phyloP scores from a whole-genome alignment of 2,888 invertebrate genomes.

The Latrodectus hesperus region DNA sequence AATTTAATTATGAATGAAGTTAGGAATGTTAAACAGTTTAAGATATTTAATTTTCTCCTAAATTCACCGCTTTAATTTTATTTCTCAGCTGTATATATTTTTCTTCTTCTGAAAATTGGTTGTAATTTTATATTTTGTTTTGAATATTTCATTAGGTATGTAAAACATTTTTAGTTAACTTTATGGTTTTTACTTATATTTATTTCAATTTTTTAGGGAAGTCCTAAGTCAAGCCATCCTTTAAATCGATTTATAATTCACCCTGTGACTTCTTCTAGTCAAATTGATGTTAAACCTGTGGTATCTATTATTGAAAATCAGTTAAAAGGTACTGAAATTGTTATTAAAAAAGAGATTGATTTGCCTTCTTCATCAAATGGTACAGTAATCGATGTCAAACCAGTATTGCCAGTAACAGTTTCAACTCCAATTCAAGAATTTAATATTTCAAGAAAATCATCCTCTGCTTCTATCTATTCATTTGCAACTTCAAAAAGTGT shows the following conservation, averaged over 20 bases:
- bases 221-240: conserved; percentile 54
- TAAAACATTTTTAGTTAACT: background rate
- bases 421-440: conserved; percentile 36
- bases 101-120: no score
- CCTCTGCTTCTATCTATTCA: conserved; percentile 54
- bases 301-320: conserved; percentile 42
- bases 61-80: no score
- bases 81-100: no score
- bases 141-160: background rate
- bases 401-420: conserved; percentile 16
- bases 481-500: conserved; percentile 68
- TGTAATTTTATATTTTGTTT: background rate
- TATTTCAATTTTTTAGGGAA: conserved; percentile 46
- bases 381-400: conserved; percentile 1
- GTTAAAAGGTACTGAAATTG: conserved; percentile 30
- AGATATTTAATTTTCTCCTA: no score
- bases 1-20: no score
- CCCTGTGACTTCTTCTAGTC: conserved; percentile 34
- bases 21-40: no score
- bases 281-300: conserved; percentile 48
- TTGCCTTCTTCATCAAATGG: conserved; percentile 21
- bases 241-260: conserved; percentile 52
- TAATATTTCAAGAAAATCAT: conserved; percentile 50
- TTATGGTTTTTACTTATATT: background rate
- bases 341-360: conserved; percentile 29